Evolutionary conservation across 2,797 vertebrate genomes (phyloP).

Genomic region (Podarcis siculus): DNA sequence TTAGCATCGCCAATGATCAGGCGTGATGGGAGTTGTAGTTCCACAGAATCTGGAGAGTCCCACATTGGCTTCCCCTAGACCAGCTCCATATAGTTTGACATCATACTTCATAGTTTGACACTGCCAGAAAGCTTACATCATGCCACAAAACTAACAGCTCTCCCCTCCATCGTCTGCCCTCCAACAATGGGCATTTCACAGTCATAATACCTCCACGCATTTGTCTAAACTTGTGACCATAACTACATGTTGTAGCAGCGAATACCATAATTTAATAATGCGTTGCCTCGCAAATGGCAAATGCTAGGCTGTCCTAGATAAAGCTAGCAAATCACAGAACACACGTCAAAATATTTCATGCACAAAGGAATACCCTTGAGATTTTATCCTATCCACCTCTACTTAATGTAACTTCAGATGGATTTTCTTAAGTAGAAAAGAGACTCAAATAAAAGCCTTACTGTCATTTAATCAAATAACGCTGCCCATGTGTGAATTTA

Average conservation of each 20-base stretch:
- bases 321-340: not conserved
- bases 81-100: not conserved
- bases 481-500: not conserved
- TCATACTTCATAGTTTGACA: not conserved
- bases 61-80: not conserved
- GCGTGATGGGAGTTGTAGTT: not conserved
- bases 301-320: not conserved
- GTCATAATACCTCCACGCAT: not conserved
- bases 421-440: not conserved
- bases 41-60: not conserved
- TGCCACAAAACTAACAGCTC: not conserved
- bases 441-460: not conserved
- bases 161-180: too few species aligned
- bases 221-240: not conserved
- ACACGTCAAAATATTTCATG: not conserved
- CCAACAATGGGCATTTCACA: not conserved
- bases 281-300: not conserved
- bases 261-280: not conserved
- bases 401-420: not conserved
- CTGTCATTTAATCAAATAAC: not conserved
- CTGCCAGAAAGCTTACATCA: not conserved
- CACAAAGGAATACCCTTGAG: not conserved
- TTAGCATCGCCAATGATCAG: not conserved
- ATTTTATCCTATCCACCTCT: not conserved
- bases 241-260: not conserved